Base-by-base conservation (phyloP, 2,888 invertebrate genomes). In the Athrips mouffetella region DNA sequence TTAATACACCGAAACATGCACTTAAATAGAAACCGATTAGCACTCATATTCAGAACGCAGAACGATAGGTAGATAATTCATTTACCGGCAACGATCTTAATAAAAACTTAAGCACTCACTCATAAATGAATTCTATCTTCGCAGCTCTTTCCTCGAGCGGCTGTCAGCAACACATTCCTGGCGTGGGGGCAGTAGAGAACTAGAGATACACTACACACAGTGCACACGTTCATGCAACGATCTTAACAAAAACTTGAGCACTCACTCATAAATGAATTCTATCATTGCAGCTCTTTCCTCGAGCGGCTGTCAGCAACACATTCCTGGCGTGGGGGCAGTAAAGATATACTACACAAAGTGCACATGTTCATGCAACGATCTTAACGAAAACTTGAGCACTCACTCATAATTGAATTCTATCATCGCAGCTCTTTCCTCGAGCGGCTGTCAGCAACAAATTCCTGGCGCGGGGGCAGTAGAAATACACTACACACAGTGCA, bases 101-200 rank as follows among this genome's bases (percentile, higher is more conserved):
- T 37, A 37, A 37, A 37, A 37, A n/a, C n/a, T n/a, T n/a, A n/a
- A n/a, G n/a, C n/a, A n/a, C n/a, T n/a, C n/a, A n/a, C n/a, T n/a
- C n/a, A n/a, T 39, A 47, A 47, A 47, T 68, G 70, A 71, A 67
- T 70, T 71, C 62, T 54, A 63, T 68, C 52, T 49, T 56, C 42
- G 57, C 51, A 52, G 56, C 55, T 56, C 55, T 53, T 54, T 45
- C 57, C 46, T 20, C 3, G 45, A 55, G 55, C 60, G 57, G 62
- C 58, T 68, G 73, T 67, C 69, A 67, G 49, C 63, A 60, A 63
- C 70, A 73, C 68, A 72, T 70, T 67, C 66, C 63, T 63, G 44
- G 31, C 58, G 60, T 57, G 55, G 58, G 54, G 40, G 48, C 37
- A 44, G 47, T n/a, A 16, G 54, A n/a, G n/a, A n/a, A n/a, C n/a